Evolutionary conservation across 2,888 invertebrate species (phyloP), one percentile per base, ranked within the genome.

Genomic region (Metopia argyrocephala): DNA sequence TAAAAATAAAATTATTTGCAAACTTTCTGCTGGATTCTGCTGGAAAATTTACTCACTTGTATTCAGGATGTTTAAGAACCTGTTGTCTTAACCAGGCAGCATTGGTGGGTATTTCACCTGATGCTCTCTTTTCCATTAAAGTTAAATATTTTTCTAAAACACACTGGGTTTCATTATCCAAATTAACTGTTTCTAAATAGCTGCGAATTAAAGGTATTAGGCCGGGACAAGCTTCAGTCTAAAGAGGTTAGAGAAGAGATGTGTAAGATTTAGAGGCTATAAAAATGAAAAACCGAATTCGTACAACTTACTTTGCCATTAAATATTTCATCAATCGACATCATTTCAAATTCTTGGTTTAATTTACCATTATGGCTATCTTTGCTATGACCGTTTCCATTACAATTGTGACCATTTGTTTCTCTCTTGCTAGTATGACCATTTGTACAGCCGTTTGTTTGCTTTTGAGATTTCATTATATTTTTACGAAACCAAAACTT

Each of bases 81-180:
- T 97, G 98, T 82, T 95, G 93, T 61, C 99, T 93, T 88, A 98
- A 95, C 98, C 98, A 99, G 31, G 95, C 92, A 52, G 99, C 99
- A 85, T 97, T 97, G 65, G 99, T 99, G 87, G 94, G 92, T 69
- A 98, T 93, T 89, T 97, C 96, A 28, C 98, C 98, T 85, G 95
- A 93, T 5, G 97, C 96, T 86, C 96, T 93, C 75, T 94, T 93
- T 89, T 95, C 95, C 88, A 99, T 98, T 82, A 98, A 93, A 88
- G 95, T 96, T 83, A 99, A 93, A 91, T 99, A 99, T 91, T 98
- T 97, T 90, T 96, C 96, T 87, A 99, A 96, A 9, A 98, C 97
- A 91, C 99, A 99, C 90, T 97, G 96, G 52, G 98, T 99, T 91
- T 99, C 99, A 2, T 98, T 97, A 91, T 99, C 99, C 64, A 98